phyloP scores from a whole-genome alignment of 2,113 vertebrate species.

The Noctilio leporinus region DNA sequence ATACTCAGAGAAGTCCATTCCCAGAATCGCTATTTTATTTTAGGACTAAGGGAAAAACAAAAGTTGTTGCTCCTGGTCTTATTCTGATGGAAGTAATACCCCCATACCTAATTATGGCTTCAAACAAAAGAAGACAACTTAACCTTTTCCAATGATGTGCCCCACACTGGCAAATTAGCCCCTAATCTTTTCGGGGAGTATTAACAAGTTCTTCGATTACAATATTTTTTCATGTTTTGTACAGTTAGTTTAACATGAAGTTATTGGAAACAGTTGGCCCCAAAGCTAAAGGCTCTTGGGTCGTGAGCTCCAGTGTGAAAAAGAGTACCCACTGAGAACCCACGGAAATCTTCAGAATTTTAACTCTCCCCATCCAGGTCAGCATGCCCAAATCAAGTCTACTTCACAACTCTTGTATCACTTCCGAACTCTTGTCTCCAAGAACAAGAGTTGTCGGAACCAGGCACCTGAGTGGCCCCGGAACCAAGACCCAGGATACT shows the following conservation, averaged over 20 bases:
- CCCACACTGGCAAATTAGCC: constrained; percentile 53
- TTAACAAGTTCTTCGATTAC: constrained; percentile 10
- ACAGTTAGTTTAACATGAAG: background rate
- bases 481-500: background rate
- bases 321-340: background rate
- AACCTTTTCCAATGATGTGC: constrained; percentile 16
- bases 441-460: background rate
- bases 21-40: constrained; percentile 47
- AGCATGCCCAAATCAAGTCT: background rate
- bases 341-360: background rate
- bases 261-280: background rate
- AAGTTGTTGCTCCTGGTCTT: constrained; percentile 51
- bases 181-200: background rate
- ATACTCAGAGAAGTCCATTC: constrained; percentile 31
- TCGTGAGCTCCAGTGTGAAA: background rate
- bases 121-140: constrained; percentile 63
- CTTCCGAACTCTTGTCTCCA: background rate
- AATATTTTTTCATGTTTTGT: background rate
- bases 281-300: background rate
- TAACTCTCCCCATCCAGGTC: background rate
- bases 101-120: constrained; percentile 54
- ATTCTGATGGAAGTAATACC: constrained; percentile 57
- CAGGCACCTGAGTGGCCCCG: background rate
- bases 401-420: background rate
- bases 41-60: constrained; percentile 55